Evolutionary conservation across 2,888 invertebrate species (phyloP).

Genomic region (Hecatera dysodea): DNA sequence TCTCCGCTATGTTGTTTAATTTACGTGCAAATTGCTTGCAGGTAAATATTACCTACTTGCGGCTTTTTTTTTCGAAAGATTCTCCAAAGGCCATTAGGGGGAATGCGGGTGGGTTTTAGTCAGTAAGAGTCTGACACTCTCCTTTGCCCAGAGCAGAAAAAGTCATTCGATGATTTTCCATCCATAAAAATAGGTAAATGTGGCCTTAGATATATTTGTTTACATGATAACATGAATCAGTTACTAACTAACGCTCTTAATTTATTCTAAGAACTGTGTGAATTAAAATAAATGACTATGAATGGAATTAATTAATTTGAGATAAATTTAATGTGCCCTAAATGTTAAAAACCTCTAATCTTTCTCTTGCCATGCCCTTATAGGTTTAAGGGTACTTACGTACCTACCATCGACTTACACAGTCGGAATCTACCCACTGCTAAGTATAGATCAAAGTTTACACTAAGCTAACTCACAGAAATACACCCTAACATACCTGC

Average conservation of each 20-base stretch:
- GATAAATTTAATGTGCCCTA: background rate
- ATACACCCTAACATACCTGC: background rate
- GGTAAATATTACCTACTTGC: no score
- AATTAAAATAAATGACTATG: no score
- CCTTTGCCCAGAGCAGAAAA: no score
- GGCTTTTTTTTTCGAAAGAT: no score
- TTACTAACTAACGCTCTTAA: no score
- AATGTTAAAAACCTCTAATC: background rate
- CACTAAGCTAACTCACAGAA: background rate
- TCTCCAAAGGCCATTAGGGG: no score
- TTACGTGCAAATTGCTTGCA: background rate
- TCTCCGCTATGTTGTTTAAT: background rate
- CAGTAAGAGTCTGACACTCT: no score
- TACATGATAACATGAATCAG: background rate
- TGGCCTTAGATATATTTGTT: background rate
- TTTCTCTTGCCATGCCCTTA: background rate
- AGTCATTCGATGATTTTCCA: no score
- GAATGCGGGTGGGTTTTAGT: no score
- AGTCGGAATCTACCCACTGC: background rate
- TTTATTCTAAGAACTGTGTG: background rate
- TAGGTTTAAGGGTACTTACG: background rate
- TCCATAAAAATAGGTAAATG: no score
- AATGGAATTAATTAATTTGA: no score
- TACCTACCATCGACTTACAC: background rate
- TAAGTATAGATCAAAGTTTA: constrained; percentile 2